Conservation (phyloP, 2,797 vertebrate species). For the Hybognathus amarus region DNA sequence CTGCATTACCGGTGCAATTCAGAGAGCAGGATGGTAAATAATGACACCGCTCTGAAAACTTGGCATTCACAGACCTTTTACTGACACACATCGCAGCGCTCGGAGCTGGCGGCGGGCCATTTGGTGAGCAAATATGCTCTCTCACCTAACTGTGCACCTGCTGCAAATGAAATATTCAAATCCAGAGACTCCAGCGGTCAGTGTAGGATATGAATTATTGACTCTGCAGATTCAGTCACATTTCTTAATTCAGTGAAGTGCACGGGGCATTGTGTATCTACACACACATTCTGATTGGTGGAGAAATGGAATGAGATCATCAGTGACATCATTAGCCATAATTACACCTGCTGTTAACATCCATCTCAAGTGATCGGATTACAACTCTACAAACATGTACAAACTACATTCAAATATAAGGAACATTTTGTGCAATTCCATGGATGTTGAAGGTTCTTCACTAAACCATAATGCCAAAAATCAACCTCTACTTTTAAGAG, state of each 20-base stretch:
- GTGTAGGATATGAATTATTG: constrained; percentile 56
- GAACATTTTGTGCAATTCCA: background rate
- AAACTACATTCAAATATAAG: background rate
- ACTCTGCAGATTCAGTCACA: constrained; percentile 43
- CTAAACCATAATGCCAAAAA: background rate
- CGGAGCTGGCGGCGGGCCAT: constrained; percentile 19
- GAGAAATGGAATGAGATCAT: constrained; percentile 11
- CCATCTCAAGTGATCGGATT: too few relatives aligned
- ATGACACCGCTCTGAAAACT: constrained; percentile 40
- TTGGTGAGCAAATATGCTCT: constrained; percentile 55
- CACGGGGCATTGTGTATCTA: background rate
- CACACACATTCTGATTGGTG: background rate
- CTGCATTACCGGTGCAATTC: constrained; percentile 34
- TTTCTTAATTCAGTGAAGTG: constrained; percentile 48
- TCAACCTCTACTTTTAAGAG: background rate
- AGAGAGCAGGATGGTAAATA: constrained; percentile 39
- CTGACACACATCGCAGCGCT: constrained; percentile 32
- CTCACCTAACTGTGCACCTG: constrained; percentile 55
- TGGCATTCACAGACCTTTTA: constrained; percentile 50
- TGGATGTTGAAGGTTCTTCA: background rate
- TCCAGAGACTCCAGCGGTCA: constrained; percentile 28
- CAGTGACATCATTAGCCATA: background rate
- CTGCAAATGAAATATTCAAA: constrained; percentile 61
- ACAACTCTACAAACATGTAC: too few relatives aligned
- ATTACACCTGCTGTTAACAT: too few relatives aligned